Base-by-base conservation (phyloP, 2,888 invertebrate genomes). In the Eupithecia subumbrata region DNA sequence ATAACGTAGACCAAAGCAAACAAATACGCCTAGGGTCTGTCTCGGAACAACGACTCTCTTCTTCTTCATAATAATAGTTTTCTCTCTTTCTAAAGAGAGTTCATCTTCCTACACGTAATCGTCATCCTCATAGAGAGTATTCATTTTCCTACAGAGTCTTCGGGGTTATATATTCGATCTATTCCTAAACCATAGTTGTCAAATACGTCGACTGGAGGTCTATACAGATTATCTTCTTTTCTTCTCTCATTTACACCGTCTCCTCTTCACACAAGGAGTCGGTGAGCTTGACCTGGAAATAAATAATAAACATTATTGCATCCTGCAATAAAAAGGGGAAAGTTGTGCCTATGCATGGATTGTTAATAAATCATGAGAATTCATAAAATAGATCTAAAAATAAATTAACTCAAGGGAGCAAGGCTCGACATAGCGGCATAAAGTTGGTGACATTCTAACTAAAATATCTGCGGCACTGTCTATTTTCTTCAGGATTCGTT, bases 221-320 rank as follows among this genome's bases (percentile, higher is more conserved):
- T 64, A n/a, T n/a, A 30, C 18, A 12, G 40, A 68, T 68, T 3
- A 68, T 68, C 68, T 68, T 69, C 1, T 5, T 43, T 48, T 72
- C 69, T 79, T 82, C 79, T 80, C 79, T 78, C 56, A 8, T 74
- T 79, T 68, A 86, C 73, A 84, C 85, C 80, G 87, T 82, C 81
- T 86, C 84, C 84, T 89, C 86, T 83, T 88, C 90, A 2, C 80
- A 78, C 72, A 89, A 81, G 79, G 87, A 84, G 85, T 85, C 85
- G 66, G 84, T 73, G 40, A 82, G 76, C 66, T 71, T 78, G 52
- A 83, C 87, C 91, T 94, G 93, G 83, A 92, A 67, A 34, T 30
- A 34, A 63, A 63, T 16, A 63, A 64, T 9, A 64, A 34, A 64
- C 64, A 18, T 64, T 34, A 30, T 16, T 30, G 5, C 30, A 64